Evolutionary conservation across 2,113 vertebrate species (phyloP).

Genomic region (Chionis minor): DNA sequence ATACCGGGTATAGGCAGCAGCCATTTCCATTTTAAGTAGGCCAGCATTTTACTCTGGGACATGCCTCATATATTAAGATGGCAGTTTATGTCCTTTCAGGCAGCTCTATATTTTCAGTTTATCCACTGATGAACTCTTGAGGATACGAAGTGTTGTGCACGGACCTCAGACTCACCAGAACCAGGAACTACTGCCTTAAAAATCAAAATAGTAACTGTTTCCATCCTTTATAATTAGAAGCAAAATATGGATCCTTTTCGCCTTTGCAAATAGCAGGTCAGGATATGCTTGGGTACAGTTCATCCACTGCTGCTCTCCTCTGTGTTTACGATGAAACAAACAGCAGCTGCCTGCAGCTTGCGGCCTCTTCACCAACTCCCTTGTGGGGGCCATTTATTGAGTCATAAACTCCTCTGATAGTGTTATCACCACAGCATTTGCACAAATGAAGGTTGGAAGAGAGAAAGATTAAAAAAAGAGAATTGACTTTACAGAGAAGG

Average conservation of each 20-base stretch:
- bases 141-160: not conserved
- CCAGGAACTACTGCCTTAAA: not conserved
- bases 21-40: conserved; percentile 48
- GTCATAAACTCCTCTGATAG: conserved; percentile 56
- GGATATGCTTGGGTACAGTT: conserved; percentile 29
- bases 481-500: not conserved
- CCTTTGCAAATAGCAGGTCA: conserved; percentile 46
- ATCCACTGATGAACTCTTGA: not conserved
- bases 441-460: conserved; percentile 37
- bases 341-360: conserved; percentile 61
- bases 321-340: conserved; percentile 54
- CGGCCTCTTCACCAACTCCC: conserved; percentile 22
- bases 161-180: not conserved
- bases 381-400: conserved; percentile 58
- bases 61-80: conserved; percentile 38
- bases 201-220: not conserved
- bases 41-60: conserved; percentile 34
- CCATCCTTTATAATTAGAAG: conserved; percentile 20
- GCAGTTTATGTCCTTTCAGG: conserved; percentile 10
- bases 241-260: conserved; percentile 29
- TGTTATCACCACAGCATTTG: conserved; percentile 33
- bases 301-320: conserved; percentile 46
- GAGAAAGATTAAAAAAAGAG: not conserved
- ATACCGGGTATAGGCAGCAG: conserved; percentile 3
- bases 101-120: conserved; percentile 44